A percentile compares a stretch with the other conserved stretches of the same genome.
Evolutionary conservation across 64 coral and sea anemone genomes (phyloP).

Genomic region (Astreopora myriophthalma): DNA sequence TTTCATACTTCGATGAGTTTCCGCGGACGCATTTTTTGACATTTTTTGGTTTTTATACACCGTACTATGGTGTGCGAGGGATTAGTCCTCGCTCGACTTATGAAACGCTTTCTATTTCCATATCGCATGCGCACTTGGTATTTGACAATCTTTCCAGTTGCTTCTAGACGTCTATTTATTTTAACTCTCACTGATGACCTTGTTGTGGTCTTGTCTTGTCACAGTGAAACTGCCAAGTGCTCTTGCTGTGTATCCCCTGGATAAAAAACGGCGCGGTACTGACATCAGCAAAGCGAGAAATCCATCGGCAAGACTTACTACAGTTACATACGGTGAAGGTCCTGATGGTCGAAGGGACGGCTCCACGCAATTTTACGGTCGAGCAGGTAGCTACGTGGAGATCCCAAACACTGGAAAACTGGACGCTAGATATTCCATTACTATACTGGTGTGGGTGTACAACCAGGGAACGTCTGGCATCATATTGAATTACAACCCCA

Average conservation of each 20-base stretch:
- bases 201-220: background rate
- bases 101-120: too few species aligned
- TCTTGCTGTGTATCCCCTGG: conserved; percentile 54
- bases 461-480: conserved; percentile 48
- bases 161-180: too few species aligned
- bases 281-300: conserved; percentile 7
- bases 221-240: conserved; percentile 9
- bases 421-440: conserved; percentile 7
- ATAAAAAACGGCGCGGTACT: background rate
- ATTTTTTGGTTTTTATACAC: too few species aligned
- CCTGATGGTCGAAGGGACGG: background rate
- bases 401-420: conserved; percentile 63
- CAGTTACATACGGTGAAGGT: background rate
- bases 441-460: conserved; percentile 36
- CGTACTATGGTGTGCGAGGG: too few species aligned
- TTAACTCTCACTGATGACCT: too few species aligned
- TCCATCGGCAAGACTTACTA: background rate
- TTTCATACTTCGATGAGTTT: too few species aligned
- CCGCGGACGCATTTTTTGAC: too few species aligned
- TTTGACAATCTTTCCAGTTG: too few species aligned
- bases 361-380: background rate
- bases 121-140: too few species aligned
- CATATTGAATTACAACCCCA: conserved; percentile 67
- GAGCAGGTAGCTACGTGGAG: conserved; percentile 31
- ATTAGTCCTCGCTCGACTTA: too few species aligned